phyloP scores from a whole-genome alignment of 2,113 vertebrate species.

The Anolis sagrei region DNA sequence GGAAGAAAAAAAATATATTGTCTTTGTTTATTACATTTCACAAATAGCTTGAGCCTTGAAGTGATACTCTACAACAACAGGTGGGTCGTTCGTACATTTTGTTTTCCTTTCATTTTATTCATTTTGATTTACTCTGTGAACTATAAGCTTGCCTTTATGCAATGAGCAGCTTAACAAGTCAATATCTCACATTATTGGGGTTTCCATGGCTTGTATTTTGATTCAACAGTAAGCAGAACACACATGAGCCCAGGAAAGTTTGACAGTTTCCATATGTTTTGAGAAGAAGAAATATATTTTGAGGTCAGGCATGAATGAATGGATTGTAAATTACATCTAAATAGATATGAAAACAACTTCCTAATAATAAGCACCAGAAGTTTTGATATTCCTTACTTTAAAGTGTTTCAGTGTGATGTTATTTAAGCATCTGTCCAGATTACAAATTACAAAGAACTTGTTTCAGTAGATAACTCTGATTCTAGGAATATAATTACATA shows the following conservation, averaged over 20 bases:
- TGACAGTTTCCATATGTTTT: neutral
- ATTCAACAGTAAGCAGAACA: neutral
- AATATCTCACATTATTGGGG: neutral
- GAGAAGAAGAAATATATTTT: neutral
- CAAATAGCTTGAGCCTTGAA: slow-evolving; percentile 7
- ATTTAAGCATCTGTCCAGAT: neutral
- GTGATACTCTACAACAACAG: slow-evolving; percentile 25
- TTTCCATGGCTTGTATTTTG: neutral
- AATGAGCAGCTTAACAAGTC: neutral
- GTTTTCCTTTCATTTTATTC: neutral
- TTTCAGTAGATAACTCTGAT: neutral
- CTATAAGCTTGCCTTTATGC: neutral
- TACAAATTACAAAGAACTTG: neutral
- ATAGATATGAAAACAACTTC: neutral
- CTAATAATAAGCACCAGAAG: neutral
- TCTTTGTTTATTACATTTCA: neutral
- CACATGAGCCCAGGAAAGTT: too few species aligned
- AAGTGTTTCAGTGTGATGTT: neutral
- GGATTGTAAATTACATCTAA: neutral
- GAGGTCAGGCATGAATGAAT: neutral
- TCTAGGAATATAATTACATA: neutral
- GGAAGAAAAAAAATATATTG: neutral
- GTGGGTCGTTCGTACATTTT: neutral
- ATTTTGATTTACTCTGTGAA: neutral
- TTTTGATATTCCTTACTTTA: neutral